Percentiles rank a stretch among this genome's conserved stretches.
Conservation (phyloP, 2,113 vertebrate genomes). For the Datnioides undecimradiatus region DNA sequence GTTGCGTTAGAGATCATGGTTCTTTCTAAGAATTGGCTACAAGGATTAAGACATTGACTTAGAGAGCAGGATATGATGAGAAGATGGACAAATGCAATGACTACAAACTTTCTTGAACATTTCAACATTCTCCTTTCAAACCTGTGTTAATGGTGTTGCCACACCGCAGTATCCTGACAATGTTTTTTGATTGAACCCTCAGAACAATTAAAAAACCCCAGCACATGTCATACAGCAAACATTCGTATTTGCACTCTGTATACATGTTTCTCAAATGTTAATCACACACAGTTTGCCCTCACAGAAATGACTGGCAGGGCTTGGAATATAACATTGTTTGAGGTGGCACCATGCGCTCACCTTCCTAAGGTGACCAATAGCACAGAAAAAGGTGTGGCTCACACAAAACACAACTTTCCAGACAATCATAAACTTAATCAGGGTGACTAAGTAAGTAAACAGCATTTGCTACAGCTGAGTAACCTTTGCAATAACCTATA, state of each 20-base stretch:
- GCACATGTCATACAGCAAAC: no score
- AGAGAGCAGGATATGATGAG: neutral
- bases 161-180: neutral
- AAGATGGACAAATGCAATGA: neutral
- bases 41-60: neutral
- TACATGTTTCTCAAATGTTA: neutral
- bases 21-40: neutral
- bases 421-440: neutral
- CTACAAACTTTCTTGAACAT: neutral
- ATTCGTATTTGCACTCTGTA: neutral
- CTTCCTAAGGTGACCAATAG: neutral
- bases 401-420: neutral
- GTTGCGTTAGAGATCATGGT: neutral
- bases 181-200: neutral
- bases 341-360: neutral
- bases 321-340: neutral
- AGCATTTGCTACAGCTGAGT: neutral
- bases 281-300: neutral
- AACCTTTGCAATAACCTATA: neutral
- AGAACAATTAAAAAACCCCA: no score
- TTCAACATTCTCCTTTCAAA: constrained; percentile 17
- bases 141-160: neutral
- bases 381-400: constrained; percentile 4
- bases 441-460: constrained; percentile 7
- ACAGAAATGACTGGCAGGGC: neutral